These are phyloP conservation scores for Linepithema humile DNA, from an alignment of 1,140 invertebrate genomes.

Conservation along the genomic window DNA sequence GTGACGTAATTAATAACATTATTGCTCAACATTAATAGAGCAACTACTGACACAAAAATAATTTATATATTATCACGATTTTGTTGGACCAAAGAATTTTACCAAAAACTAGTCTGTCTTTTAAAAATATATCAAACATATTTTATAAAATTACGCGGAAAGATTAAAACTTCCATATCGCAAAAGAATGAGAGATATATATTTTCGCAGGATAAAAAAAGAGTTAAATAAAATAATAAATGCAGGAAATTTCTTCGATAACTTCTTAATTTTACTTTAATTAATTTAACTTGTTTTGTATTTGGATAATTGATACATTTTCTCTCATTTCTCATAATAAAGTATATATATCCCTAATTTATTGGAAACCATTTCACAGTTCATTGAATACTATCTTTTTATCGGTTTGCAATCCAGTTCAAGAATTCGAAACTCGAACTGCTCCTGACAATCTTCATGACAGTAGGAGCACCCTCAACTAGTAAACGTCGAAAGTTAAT, in stretches of 20 bases:
- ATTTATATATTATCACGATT: not conserved
- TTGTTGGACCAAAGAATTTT: not conserved
- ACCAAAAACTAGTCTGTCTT: not conserved
- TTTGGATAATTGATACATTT: no score
- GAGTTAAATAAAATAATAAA: not conserved
- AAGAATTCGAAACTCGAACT: conserved; percentile 33
- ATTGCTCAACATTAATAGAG: not conserved
- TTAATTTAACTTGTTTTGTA: no score
- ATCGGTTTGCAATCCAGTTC: not conserved
- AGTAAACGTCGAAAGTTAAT: conserved; percentile 22
- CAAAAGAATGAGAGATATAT: not conserved
- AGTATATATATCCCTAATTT: not conserved
- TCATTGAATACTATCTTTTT: not conserved
- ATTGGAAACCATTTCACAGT: not conserved
- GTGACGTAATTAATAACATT: conserved; percentile 5
- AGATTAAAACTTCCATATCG: no score
- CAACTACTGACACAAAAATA: not conserved
- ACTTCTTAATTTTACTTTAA: no score
- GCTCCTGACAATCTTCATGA: conserved; percentile 15
- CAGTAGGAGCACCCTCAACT: not conserved
- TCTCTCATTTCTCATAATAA: not conserved
- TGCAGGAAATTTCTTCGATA: not conserved
- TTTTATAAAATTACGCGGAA: not conserved
- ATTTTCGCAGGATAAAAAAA: not conserved
- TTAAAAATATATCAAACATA: not conserved